Conservation (phyloP, 2,113 vertebrate genomes). For the Acanthisitta chloris region DNA sequence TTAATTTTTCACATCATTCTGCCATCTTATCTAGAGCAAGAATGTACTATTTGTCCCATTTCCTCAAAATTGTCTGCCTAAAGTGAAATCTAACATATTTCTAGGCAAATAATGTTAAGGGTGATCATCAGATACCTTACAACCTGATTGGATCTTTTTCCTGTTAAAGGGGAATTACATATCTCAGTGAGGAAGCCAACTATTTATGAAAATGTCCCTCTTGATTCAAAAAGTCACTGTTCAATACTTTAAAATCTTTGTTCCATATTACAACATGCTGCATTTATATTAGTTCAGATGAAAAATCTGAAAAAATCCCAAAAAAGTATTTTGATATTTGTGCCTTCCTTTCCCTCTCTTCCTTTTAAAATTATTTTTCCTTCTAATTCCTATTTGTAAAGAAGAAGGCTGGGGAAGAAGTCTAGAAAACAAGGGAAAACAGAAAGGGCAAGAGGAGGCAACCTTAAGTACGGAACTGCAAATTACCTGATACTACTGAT, state of each 20-base stretch:
- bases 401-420: not conserved
- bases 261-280: not conserved
- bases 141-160: not conserved
- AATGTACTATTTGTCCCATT: not conserved
- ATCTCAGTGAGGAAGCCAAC: not conserved
- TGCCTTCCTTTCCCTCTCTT: not conserved
- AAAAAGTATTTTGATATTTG: not conserved
- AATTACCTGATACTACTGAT: not conserved
- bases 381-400: not conserved
- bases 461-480: not conserved
- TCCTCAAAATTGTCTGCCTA: not conserved
- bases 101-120: not conserved
- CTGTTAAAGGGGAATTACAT: not conserved
- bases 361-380: not conserved
- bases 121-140: not conserved
- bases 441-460: not conserved
- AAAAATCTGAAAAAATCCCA: not conserved
- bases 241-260: not conserved
- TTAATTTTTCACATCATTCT: not conserved
- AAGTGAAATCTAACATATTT: not conserved
- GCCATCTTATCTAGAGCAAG: not conserved
- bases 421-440: not conserved
- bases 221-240: not conserved
- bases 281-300: not conserved
- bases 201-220: not conserved